phyloP scores from a whole-genome alignment of 2,888 invertebrate genomes.

The Sinohyriopsis cumingii region DNA sequence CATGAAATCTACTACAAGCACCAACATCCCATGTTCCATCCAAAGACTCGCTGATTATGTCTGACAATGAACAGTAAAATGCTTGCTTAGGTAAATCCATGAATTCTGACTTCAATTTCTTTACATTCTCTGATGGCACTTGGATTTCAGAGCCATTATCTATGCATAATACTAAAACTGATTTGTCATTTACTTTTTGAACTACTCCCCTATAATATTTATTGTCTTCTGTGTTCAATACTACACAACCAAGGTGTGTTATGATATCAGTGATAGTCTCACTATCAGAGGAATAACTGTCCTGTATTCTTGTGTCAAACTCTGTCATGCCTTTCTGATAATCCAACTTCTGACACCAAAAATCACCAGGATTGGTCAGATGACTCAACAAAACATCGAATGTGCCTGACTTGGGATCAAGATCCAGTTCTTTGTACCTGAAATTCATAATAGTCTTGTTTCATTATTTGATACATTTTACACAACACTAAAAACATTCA shows the following conservation, averaged over 20 bases:
- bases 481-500: no score
- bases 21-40: conserved; percentile 31
- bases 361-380: conserved; percentile 38
- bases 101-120: conserved; percentile 42
- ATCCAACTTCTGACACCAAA: conserved; percentile 50
- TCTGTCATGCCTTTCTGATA: no score
- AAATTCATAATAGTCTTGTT: no score
- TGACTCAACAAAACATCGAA: conserved; percentile 25
- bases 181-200: conserved; percentile 16
- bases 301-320: conserved; percentile 28
- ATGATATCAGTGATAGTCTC: conserved; percentile 6
- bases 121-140: conserved; percentile 37
- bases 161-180: conserved; percentile 45
- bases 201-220: conserved; percentile 40
- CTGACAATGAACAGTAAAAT: conserved; percentile 50
- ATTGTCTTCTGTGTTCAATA: conserved; percentile 22
- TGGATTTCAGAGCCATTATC: conserved; percentile 43
- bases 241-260: conserved; percentile 9
- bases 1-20: conserved; percentile 33
- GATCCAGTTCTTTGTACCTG: background rate
- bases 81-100: conserved; percentile 54
- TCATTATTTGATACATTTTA: no score
- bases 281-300: conserved; percentile 28
- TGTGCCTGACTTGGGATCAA: no score
- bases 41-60: conserved; percentile 25